Conservation (phyloP, 2,113 vertebrate species). For the Corythaixoides concolor region DNA sequence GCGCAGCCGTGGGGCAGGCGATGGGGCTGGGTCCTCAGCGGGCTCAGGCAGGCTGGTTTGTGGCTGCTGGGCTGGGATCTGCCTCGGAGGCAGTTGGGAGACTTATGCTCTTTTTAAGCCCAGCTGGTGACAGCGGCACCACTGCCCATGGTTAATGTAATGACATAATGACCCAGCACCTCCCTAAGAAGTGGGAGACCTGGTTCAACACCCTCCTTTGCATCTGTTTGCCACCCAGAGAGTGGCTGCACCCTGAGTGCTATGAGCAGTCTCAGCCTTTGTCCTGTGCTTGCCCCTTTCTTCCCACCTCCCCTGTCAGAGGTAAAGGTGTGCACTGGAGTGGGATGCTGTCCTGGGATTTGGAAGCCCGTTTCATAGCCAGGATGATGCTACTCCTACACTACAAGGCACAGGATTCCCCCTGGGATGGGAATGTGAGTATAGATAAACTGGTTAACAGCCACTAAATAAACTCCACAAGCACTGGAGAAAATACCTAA, state of each 20-base stretch:
- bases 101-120: not conserved
- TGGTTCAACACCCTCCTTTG: not conserved
- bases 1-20: fast-evolving
- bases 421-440: not conserved
- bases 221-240: not conserved
- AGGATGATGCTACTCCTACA: not conserved
- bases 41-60: not conserved
- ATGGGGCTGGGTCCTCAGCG: not conserved
- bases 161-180: not conserved
- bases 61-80: not conserved
- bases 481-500: not conserved
- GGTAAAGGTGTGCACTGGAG: not conserved
- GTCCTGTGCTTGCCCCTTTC: not conserved
- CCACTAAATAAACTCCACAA: not conserved
- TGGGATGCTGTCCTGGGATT: not conserved
- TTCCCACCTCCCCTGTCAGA: not conserved
- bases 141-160: not conserved
- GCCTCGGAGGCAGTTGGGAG: not conserved
- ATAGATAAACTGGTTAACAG: not conserved
- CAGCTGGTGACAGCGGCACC: not conserved
- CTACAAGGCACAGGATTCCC: not conserved
- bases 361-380: not conserved
- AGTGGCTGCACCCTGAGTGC: not conserved
- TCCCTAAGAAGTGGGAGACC: not conserved
- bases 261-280: not conserved